phyloP scores from a whole-genome alignment of 2,888 invertebrate species.

The Scaptomyza tumidula region DNA sequence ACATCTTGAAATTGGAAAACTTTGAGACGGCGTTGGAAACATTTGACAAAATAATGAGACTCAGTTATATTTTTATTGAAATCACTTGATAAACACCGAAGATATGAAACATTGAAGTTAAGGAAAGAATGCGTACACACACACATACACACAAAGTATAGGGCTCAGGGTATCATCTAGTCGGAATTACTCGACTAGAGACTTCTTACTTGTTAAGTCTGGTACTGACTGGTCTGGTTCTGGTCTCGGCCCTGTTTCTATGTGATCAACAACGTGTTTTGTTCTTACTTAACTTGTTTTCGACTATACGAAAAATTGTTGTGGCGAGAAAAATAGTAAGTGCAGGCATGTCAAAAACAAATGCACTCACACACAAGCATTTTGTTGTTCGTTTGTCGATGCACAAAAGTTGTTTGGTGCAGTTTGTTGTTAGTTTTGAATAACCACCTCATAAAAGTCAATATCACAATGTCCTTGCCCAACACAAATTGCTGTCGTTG shows the following conservation, averaged over 20 bases:
- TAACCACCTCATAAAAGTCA: conserved; percentile 69
- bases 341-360: conserved; percentile 63
- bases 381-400: conserved; percentile 22
- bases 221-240: conserved; percentile 5
- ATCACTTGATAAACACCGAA: too few relatives aligned
- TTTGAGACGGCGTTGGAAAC: too few relatives aligned
- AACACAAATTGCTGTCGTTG: conserved; percentile 43
- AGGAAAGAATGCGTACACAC: too few relatives aligned
- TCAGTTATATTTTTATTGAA: too few relatives aligned
- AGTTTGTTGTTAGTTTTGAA: conserved; percentile 65
- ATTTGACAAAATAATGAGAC: too few relatives aligned
- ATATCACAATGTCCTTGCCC: conserved; percentile 69
- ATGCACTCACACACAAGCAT: conserved; percentile 38
- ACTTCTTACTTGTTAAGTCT: conserved; percentile 15
- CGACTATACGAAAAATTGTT: conserved; percentile 49
- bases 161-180: too few relatives aligned
- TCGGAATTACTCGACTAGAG: too few relatives aligned
- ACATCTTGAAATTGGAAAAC: too few relatives aligned
- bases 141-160: too few relatives aligned
- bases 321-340: conserved; percentile 36
- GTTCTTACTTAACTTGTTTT: conserved; percentile 63
- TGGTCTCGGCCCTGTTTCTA: conserved; percentile 57
- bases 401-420: conserved; percentile 39
- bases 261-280: conserved; percentile 80
- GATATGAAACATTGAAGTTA: too few relatives aligned